Percentiles rank a stretch among this genome's conserved stretches.
Conservation (phyloP, 2,888 invertebrate species). For the Adelognathus sp. region DNA sequence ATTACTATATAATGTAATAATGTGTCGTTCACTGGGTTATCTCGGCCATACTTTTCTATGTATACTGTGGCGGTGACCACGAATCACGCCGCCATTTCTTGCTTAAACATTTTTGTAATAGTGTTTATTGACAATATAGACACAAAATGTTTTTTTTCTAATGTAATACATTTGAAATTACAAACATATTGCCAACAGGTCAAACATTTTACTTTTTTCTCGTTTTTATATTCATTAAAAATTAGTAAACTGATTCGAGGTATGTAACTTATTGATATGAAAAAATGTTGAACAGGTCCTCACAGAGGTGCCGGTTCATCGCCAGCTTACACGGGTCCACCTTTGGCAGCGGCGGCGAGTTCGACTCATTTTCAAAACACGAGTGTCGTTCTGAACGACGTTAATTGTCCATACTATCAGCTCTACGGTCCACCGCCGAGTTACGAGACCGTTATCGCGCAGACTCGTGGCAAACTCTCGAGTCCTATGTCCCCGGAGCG, state of each 20-base stretch:
- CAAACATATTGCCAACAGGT: too few species aligned
- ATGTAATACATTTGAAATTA: too few species aligned
- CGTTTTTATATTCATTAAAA: background rate
- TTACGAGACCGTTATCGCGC: constrained; percentile 81
- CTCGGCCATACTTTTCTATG: too few species aligned
- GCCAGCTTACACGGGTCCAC: constrained; percentile 68
- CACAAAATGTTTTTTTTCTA: too few species aligned
- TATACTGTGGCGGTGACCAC: too few species aligned
- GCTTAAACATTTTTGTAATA: too few species aligned
- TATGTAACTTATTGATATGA: background rate
- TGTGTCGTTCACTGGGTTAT: too few species aligned
- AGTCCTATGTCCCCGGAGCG: constrained; percentile 73
- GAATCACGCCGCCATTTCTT: too few species aligned
- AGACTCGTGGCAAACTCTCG: constrained; percentile 75
- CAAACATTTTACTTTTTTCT: background rate
- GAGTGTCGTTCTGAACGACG: constrained; percentile 77
- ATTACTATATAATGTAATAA: too few species aligned
- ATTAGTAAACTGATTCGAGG: background rate
- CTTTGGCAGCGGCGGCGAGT: constrained; percentile 70
- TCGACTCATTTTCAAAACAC: constrained; percentile 78
- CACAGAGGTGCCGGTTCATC: constrained; percentile 70
- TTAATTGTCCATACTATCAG: constrained; percentile 80
- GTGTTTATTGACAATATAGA: too few species aligned
- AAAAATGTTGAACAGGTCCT: constrained; percentile 67
- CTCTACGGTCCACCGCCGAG: constrained; percentile 82